Base-by-base conservation (phyloP, 2,113 vertebrate species). In the Dasyprocta punctata region DNA sequence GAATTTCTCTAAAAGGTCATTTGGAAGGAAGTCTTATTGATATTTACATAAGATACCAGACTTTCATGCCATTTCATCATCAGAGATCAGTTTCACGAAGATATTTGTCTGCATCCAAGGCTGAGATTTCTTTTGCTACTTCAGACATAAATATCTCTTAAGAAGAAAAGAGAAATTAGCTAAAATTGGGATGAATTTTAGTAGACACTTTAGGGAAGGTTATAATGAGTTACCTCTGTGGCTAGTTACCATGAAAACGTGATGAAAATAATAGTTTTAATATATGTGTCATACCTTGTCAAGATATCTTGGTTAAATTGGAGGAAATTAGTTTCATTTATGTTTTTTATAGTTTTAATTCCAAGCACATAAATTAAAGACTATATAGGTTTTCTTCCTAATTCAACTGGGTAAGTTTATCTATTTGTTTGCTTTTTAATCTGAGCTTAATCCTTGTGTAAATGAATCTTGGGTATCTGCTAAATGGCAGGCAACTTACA, bases 251-350 rank as follows among this genome's bases (percentile, higher is more conserved):
- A 69, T 44, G 75, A 90, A 80, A 63, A 85, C 30, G 67, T 75
- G 30, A 36, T 95, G 61, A 89, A 93, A 95, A 90, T 78, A 52
- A 12, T 73, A 92, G 73, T 4, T 90, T 93, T 90, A 89, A 78
- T 80, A 41, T 75, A 54, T 52, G 11, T 90, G 75, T 82, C 30
- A 75, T 75, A 28, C 3, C 10, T 95, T 92, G 54, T 88, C 10
- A 95, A 89, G 83, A n/a, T 78, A 65, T 75, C 19, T 54, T 88
- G 44, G 9, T 19, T 88, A 14, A 33, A 20, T 20, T 82, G 73
- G 47, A 78, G 20, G 36, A 94, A 93, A 58, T 93, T 77, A 69
- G 13, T 90, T 92, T 86, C 9, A 92, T 58, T 92, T 97, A 82
- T 88, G 85, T 47, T 85, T n/a, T 49, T 22, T 58, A 7, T 82